Percentiles rank a stretch among this genome's conserved stretches.
Evolutionary conservation across 2,113 vertebrate genomes (phyloP).

Genomic region (Coptodon bakossiorum): DNA sequence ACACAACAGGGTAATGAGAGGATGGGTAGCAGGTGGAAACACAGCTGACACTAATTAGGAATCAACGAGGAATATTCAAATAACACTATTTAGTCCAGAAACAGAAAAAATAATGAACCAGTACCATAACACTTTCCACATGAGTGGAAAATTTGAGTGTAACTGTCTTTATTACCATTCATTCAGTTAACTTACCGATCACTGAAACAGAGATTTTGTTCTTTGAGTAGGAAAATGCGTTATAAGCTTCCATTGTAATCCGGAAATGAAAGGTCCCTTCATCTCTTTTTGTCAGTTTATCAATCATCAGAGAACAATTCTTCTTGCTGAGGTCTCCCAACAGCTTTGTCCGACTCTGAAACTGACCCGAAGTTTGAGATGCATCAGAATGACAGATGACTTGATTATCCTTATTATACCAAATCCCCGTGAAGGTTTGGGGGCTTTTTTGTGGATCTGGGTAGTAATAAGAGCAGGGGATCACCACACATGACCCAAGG

Average conservation of each 20-base stretch:
- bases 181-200: constrained; percentile 35
- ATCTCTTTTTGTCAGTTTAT: constrained; percentile 34
- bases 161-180: background rate
- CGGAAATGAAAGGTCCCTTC: constrained; percentile 49
- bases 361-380: background rate
- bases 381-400: background rate
- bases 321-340: constrained; percentile 40
- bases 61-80: background rate
- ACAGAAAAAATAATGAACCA: background rate
- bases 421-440: constrained; percentile 41
- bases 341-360: background rate
- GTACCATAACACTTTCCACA: background rate
- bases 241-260: constrained; percentile 41
- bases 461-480: constrained; percentile 61
- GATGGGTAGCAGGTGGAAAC: background rate
- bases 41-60: background rate
- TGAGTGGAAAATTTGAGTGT: background rate
- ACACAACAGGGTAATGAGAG: background rate
- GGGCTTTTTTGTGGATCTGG: background rate
- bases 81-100: background rate
- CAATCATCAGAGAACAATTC: constrained; percentile 64
- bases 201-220: constrained; percentile 30
- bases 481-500: constrained; percentile 58
- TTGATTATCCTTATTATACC: background rate
- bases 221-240: background rate